phyloP scores from a whole-genome alignment of 2,888 invertebrate species.

The Caenorhabditis wallacei region DNA sequence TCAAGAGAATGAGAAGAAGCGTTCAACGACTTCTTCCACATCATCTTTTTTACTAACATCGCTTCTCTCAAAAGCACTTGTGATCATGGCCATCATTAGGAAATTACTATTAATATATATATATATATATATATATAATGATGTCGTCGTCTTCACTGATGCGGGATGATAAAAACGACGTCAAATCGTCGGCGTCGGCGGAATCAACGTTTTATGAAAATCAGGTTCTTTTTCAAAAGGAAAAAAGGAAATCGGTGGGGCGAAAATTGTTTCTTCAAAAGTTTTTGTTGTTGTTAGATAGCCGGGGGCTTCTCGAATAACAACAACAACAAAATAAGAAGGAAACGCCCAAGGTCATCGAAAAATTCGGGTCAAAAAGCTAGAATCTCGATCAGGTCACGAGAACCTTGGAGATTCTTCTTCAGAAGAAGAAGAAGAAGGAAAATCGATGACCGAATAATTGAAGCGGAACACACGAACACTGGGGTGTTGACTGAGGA shows the following conservation, averaged over 20 bases:
- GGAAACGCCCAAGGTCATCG: no score
- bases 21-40: constrained; percentile 6
- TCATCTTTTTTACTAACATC: constrained; percentile 26
- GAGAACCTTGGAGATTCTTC: no score
- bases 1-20: constrained; percentile 15
- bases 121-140: no score
- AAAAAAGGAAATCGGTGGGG: constrained; percentile 4
- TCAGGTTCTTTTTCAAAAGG: constrained; percentile 48
- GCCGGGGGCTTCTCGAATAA: no score
- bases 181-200: neutral
- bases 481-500: constrained; percentile 18
- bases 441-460: constrained; percentile 17
- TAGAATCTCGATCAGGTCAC: no score
- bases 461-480: constrained; percentile 39
- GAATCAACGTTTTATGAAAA: no score
- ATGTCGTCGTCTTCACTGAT: constrained; percentile 10
- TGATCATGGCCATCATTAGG: constrained; percentile 37
- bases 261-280: neutral
- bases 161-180: constrained; percentile 29
- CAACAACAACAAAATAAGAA: constrained; percentile 8
- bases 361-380: no score
- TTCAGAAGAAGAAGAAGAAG: neutral
- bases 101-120: constrained; percentile 47
- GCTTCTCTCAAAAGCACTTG: constrained; percentile 27
- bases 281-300: no score